Conservation (phyloP, 2,797 vertebrate species). For the Hydrophis major region DNA sequence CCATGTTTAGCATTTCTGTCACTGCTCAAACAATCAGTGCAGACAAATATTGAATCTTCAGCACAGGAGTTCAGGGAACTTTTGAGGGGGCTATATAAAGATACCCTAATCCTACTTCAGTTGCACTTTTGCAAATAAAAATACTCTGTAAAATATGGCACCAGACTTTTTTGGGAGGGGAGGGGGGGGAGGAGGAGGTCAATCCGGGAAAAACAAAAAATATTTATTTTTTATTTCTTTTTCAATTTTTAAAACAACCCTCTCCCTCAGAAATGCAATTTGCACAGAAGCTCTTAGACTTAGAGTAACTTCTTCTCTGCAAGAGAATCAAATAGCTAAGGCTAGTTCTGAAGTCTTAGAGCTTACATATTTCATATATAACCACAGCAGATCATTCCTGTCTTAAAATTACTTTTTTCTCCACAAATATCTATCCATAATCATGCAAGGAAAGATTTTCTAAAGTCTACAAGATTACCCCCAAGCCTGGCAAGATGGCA, state of each 20-base stretch:
- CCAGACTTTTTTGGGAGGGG: not conserved
- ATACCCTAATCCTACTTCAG: not conserved
- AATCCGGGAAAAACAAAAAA: not conserved
- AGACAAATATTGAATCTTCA: not conserved
- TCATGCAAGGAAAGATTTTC: not conserved
- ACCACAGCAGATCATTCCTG: not conserved
- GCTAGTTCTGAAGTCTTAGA: not conserved
- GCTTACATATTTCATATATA: not conserved
- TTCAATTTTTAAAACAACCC: not conserved
- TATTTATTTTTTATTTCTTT: not conserved
- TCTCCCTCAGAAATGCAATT: not conserved
- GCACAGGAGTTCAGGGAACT: too few species aligned
- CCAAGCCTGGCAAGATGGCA: not conserved
- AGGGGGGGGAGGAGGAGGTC: not conserved
- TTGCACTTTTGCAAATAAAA: not conserved
- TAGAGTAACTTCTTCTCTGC: not conserved
- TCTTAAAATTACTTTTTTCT: not conserved
- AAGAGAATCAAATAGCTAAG: not conserved
- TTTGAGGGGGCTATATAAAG: not conserved
- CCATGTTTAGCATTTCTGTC: not conserved
- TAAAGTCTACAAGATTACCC: not conserved
- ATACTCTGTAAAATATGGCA: not conserved
- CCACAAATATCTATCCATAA: not conserved
- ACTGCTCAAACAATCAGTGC: not conserved
- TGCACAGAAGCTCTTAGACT: not conserved